A percentile compares a stretch with the other conserved stretches of the same genome.
phyloP scores from a whole-genome alignment of 2,888 invertebrate genomes.

The Muscina levida region DNA sequence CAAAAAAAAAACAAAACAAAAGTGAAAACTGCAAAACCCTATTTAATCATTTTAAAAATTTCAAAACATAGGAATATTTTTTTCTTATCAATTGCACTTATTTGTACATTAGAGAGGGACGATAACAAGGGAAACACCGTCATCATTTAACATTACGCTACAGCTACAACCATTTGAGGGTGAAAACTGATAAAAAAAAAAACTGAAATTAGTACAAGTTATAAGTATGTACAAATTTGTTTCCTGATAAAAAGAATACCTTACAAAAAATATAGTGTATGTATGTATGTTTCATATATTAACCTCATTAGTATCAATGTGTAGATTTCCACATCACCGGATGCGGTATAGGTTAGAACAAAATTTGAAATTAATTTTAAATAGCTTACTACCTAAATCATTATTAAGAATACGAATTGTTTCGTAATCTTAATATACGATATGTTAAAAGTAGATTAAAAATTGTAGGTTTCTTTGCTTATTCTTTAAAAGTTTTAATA shows the following conservation, averaged over 20 bases:
- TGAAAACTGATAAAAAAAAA: slow-evolving; percentile 19
- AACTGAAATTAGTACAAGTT: not conserved
- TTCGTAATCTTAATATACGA: too few species aligned
- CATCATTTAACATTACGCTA: not conserved
- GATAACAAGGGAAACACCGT: slow-evolving; percentile 20
- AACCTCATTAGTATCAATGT: not conserved
- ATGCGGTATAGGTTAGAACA: not conserved
- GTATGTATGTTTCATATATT: too few species aligned
- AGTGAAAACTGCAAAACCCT: too few species aligned
- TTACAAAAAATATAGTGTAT: too few species aligned
- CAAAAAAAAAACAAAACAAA: too few species aligned
- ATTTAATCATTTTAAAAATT: slow-evolving; percentile 25
- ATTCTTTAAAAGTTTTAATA: too few species aligned
- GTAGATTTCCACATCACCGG: not conserved
- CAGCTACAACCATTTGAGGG: not conserved
- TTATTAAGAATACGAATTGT: too few species aligned
- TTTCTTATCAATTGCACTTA: slow-evolving; percentile 42
- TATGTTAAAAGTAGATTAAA: too few species aligned
- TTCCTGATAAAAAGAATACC: not conserved
- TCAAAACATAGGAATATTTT: slow-evolving; percentile 37
- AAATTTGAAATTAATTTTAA: too few species aligned
- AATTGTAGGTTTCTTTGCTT: too few species aligned
- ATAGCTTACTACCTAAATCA: too few species aligned
- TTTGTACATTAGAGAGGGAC: slow-evolving; percentile 12
- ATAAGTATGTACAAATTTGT: not conserved